Evolutionary conservation across 2,888 invertebrate species (phyloP).

Genomic region (Mythimna albipuncta): DNA sequence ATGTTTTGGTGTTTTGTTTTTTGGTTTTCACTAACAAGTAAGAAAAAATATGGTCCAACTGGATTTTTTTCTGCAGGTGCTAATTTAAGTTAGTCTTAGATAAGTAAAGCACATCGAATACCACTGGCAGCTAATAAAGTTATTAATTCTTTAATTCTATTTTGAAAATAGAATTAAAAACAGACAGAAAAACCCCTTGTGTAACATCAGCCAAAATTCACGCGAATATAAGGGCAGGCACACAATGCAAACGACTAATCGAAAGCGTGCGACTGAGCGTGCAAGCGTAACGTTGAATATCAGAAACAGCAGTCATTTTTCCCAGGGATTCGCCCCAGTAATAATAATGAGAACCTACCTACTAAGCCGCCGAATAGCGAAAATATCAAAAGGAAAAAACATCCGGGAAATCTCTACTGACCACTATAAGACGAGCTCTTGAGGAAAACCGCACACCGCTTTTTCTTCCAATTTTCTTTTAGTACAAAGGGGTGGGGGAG

Average conservation of each 20-base stretch:
- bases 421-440: slow-evolving; percentile 66
- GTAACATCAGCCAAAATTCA: slow-evolving; percentile 40
- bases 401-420: slow-evolving; percentile 72
- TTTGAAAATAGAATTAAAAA: slow-evolving; percentile 29
- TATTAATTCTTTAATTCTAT: slow-evolving; percentile 28
- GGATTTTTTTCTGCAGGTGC: neutral
- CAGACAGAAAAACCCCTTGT: too few relatives aligned
- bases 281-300: slow-evolving; percentile 53
- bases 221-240: slow-evolving; percentile 28
- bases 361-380: slow-evolving; percentile 68
- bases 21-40: neutral
- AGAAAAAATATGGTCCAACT: neutral
- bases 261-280: slow-evolving; percentile 47
- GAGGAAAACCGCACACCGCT: slow-evolving; percentile 21
- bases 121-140: slow-evolving; percentile 8
- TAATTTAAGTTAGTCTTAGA: too few relatives aligned
- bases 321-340: slow-evolving; percentile 70
- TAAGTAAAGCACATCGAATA: neutral
- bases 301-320: slow-evolving; percentile 69
- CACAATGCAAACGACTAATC: slow-evolving; percentile 51
- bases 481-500: slow-evolving; percentile 50
- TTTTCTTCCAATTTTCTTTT: slow-evolving; percentile 27
- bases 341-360: slow-evolving; percentile 71
- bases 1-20: too few relatives aligned
- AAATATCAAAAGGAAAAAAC: slow-evolving; percentile 78